Percentiles rank a stretch among this genome's conserved stretches.
These are phyloP conservation scores for Seriola quinqueradiata DNA, from an alignment of 2,113 vertebrate species.

Conservation along the genomic window DNA sequence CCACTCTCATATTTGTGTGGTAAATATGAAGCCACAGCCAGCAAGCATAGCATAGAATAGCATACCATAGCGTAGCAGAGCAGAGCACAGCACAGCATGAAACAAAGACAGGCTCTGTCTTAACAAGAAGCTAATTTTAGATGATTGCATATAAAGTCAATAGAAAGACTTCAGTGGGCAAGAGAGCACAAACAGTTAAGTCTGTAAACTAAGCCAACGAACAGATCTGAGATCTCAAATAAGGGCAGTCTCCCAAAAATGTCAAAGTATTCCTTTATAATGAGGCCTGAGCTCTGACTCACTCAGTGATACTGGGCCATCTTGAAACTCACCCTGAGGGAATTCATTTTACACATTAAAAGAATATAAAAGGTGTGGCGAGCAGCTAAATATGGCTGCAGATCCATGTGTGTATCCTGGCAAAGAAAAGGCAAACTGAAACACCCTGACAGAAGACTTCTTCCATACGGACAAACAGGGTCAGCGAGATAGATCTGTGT, in stretches of 20 bases:
- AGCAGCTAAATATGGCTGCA: not conserved
- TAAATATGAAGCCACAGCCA: too few species aligned
- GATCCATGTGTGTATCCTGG: not conserved
- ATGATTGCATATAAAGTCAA: too few species aligned
- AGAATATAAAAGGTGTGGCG: slow-evolving; percentile 6
- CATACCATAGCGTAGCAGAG: too few species aligned
- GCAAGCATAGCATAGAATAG: too few species aligned
- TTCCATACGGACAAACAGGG: not conserved
- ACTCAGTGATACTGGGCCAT: not conserved
- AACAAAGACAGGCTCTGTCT: too few species aligned
- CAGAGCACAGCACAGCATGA: too few species aligned
- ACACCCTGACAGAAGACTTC: not conserved
- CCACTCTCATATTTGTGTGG: too few species aligned
- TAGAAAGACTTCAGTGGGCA: too few species aligned
- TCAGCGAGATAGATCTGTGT: not conserved
- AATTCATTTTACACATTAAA: not conserved
- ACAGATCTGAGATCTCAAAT: too few species aligned
- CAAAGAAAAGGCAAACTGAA: not conserved
- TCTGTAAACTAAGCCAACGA: too few species aligned
- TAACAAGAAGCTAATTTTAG: too few species aligned
- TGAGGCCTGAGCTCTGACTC: not conserved
- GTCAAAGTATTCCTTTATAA: not conserved
- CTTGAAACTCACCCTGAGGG: slow-evolving; percentile 8
- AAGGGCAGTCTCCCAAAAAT: not conserved
- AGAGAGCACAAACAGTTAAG: too few species aligned